Evolutionary conservation across 2,888 invertebrate species (phyloP), one percentile per base, ranked within the genome.

Genomic region (Lycia hirtaria): DNA sequence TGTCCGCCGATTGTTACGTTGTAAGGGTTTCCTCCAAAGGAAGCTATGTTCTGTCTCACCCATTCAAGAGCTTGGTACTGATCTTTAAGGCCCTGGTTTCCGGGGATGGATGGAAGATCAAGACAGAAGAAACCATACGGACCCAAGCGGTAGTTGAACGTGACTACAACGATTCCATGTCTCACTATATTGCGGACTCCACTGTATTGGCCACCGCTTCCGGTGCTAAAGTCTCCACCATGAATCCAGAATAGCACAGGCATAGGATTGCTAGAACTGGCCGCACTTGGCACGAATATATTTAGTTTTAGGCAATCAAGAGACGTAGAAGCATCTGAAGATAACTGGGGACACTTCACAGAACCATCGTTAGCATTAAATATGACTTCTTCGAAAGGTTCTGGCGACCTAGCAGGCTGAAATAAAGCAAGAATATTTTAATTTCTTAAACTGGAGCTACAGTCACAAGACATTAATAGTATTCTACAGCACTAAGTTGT

Each of bases 281-380:
- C 90, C 51, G 66, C 60, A 28, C 73, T 78, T 4, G 91, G 91
- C 3, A 88, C 86, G 58, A 81, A 89, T 0, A 96, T 93, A 73
- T 96, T 96, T 4, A 96, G 73, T 56, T 93, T 93, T 0, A 96
- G 89, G 61, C 96, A 96, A 73, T 94, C 94, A 56, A 94, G 83
- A 24, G 60, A 65, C 32, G 83, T 85, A 51, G 67, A 24, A 24
- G 64, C 60, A 51, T 65, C 63, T 7, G 65, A 56, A 5, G 70
- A 60, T 0, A 68, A 60, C 72, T 91, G 91, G 24, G 91, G 90
- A 56, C 91, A 91, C 64, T 73, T 77, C n/a, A 76, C 65, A 4
- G 81, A 78, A 0, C 78, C 82, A 47, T 88, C 82, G 35, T 80
- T 75, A 1, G 92, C 92, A 51, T 84, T 75, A 56, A 75, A 88